A percentile compares a stretch with the other conserved stretches of the same genome.
phyloP scores from a whole-genome alignment of 2,888 invertebrate genomes.

The Polylopha cassiicola region DNA sequence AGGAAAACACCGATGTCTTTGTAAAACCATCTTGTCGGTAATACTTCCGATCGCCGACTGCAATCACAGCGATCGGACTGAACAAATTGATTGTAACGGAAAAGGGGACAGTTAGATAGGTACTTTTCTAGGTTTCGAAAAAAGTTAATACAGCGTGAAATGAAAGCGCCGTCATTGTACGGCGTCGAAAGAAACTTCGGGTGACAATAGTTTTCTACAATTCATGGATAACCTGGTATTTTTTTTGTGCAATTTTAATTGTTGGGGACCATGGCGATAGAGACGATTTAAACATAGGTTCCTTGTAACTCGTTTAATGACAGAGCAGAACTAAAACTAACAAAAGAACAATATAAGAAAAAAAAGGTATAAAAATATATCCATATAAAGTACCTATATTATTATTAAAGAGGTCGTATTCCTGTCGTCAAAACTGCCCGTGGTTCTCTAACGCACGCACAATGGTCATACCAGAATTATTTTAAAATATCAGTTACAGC shows the following conservation, averaged over 20 bases:
- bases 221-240: constrained; percentile 17
- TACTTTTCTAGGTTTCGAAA: constrained; percentile 45
- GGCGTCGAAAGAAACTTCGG: constrained; percentile 35
- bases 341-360: too few relatives aligned
- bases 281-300: too few relatives aligned
- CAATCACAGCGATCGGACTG: constrained; percentile 31
- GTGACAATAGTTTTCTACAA: constrained; percentile 29
- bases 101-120: constrained; percentile 46
- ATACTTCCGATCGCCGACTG: constrained; percentile 46
- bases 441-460: too few relatives aligned
- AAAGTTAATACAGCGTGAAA: constrained; percentile 55
- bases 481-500: too few relatives aligned
- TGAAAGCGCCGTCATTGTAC: constrained; percentile 55
- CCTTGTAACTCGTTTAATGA: too few relatives aligned
- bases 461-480: too few relatives aligned
- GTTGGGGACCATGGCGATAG: too few relatives aligned
- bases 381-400: too few relatives aligned
- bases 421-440: too few relatives aligned
- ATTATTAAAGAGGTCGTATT: too few relatives aligned
- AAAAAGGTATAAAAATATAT: too few relatives aligned
- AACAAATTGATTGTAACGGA: constrained; percentile 52
- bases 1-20: constrained; percentile 41
- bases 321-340: too few relatives aligned
- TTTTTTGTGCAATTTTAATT: constrained; percentile 6
- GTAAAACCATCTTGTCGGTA: constrained; percentile 47